Conservation (phyloP, 2,797 vertebrate species). For the Centroberyx gerrardi region DNA sequence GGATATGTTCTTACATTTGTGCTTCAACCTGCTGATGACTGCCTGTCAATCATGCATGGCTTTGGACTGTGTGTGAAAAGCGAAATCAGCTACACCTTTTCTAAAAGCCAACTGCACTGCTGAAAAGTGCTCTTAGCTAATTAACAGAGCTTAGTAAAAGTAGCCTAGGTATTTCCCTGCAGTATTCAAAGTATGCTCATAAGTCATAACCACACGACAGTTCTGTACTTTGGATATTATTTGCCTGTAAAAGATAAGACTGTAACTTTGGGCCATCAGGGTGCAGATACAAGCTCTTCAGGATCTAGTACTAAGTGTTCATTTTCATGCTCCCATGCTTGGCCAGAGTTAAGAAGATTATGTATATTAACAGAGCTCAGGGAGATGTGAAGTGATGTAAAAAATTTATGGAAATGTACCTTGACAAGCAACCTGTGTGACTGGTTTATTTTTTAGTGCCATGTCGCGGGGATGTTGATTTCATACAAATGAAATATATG, state of each 20-base stretch:
- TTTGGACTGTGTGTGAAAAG: constrained; percentile 49
- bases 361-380: constrained; percentile 30
- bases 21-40: constrained; percentile 27
- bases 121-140: constrained; percentile 45
- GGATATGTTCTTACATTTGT: background rate
- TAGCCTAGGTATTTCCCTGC: constrained; percentile 50
- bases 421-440: constrained; percentile 24
- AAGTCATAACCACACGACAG: constrained; percentile 49
- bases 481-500: constrained; percentile 14
- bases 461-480: constrained; percentile 5
- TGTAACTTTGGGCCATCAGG: constrained; percentile 26
- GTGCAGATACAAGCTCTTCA: constrained; percentile 22
- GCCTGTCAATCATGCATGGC: constrained; percentile 68
- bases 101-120: constrained; percentile 25
- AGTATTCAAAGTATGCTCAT: constrained; percentile 59
- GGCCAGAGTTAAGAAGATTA: constrained; percentile 34
- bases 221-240: constrained; percentile 58
- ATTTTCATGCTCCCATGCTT: constrained; percentile 26
- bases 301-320: constrained; percentile 23
- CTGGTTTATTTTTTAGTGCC: constrained; percentile 17
- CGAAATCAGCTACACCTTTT: constrained; percentile 37
- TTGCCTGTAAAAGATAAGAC: constrained; percentile 64
- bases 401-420: constrained; percentile 41
- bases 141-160: constrained; percentile 60
- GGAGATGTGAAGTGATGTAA: constrained; percentile 36